phyloP scores from a whole-genome alignment of 2,797 vertebrate genomes.

The Protosalanx chinensis region DNA sequence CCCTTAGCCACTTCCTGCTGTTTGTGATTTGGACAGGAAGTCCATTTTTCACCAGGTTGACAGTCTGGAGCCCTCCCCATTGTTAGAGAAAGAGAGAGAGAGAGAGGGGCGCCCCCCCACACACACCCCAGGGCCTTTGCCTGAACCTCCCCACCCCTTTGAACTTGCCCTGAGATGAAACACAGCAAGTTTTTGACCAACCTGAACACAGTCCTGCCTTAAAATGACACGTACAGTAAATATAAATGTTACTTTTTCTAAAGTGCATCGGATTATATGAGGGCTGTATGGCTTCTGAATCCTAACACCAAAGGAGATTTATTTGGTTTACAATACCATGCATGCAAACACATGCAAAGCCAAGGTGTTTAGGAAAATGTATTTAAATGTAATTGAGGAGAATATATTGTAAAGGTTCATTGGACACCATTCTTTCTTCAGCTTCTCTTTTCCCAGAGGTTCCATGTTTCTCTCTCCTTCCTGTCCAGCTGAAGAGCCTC shows the following conservation, averaged over 20 bases:
- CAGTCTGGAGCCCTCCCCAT: constrained; percentile 53
- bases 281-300: too few species aligned
- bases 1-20: constrained; percentile 53
- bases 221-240: too few species aligned
- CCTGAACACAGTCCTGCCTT: too few species aligned
- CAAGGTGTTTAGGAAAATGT: too few species aligned
- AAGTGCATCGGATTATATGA: too few species aligned
- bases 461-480: neutral
- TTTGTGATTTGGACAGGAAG: constrained; percentile 61
- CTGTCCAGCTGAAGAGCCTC: neutral
- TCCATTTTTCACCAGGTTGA: constrained; percentile 58
- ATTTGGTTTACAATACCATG: neutral
- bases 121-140: constrained; percentile 7
- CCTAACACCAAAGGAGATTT: too few species aligned
- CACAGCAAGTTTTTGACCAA: constrained; percentile 1
- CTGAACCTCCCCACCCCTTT: constrained; percentile 17
- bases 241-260: too few species aligned
- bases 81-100: constrained; percentile 47
- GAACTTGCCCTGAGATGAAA: constrained; percentile 21
- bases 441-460: too few species aligned
- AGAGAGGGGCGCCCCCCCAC: constrained; percentile 12
- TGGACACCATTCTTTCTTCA: too few species aligned
- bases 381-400: too few species aligned
- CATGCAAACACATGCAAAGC: too few species aligned
- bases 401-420: too few species aligned